phyloP scores from a whole-genome alignment of 2,113 vertebrate genomes.

The Laticauda colubrina region DNA sequence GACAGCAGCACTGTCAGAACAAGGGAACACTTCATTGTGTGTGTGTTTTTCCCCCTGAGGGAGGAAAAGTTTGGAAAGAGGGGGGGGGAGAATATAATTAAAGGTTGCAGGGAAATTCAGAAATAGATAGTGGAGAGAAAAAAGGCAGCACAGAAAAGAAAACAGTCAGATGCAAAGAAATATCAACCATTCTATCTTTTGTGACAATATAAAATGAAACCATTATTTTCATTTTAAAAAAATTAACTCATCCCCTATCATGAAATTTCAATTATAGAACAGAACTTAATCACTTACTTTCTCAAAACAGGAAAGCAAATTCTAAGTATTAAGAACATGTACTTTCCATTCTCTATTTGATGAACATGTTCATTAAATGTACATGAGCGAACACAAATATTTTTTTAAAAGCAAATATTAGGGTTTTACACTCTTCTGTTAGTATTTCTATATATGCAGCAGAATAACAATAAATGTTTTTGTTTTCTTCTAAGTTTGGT shows the following conservation, averaged over 20 bases:
- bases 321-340: not conserved
- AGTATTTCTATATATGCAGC: not conserved
- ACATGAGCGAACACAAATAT: not conserved
- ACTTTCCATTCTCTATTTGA: not conserved
- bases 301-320: not conserved
- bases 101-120: not conserved
- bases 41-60: not conserved
- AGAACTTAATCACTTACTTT: not conserved
- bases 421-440: not conserved
- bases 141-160: not conserved
- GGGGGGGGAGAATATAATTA: not conserved
- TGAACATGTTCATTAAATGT: not conserved
- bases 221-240: not conserved
- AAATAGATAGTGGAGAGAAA: not conserved
- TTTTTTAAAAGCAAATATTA: not conserved
- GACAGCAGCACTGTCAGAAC: conserved; percentile 5
- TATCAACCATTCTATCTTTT: not conserved
- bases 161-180: not conserved
- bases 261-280: not conserved
- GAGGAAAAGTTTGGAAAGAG: not conserved
- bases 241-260: not conserved
- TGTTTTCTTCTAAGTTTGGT: not conserved
- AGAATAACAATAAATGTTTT: not conserved
- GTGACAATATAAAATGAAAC: not conserved
- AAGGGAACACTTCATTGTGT: conserved; percentile 8